Conservation (phyloP, 2,888 invertebrate species). For the Drosophila rubida region DNA sequence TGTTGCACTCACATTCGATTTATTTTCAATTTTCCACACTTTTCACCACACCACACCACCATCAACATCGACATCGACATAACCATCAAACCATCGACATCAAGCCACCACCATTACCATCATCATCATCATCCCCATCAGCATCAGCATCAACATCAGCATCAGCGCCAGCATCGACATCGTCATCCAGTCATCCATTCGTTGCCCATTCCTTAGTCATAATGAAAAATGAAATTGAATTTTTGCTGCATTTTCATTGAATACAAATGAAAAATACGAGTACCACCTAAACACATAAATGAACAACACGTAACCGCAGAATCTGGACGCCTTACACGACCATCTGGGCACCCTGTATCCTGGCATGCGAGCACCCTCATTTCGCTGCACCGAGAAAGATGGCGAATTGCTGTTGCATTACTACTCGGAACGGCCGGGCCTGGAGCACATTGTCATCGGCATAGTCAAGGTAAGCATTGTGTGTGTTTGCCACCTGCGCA, state of each 20-base stretch:
- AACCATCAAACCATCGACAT: slow-evolving; percentile 1
- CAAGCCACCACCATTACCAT: not conserved
- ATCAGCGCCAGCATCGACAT: slow-evolving; percentile 21
- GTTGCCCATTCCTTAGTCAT: slow-evolving; percentile 59
- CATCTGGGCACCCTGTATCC: slow-evolving; percentile 97
- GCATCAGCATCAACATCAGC: slow-evolving; percentile 7
- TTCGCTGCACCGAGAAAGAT: slow-evolving; percentile 97
- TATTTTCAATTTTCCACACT: slow-evolving; percentile 81
- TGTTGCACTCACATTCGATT: slow-evolving; percentile 81
- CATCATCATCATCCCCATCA: slow-evolving; percentile 17
- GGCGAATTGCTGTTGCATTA: slow-evolving; percentile 96
- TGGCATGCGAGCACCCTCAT: slow-evolving; percentile 97
- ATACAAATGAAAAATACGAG: slow-evolving; percentile 36
- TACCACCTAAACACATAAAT: slow-evolving; percentile 23
- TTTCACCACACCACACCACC: slow-evolving; percentile 56
- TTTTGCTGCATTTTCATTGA: slow-evolving; percentile 63
- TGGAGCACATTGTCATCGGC: slow-evolving; percentile 98
- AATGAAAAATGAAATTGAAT: slow-evolving; percentile 82
- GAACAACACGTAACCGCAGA: slow-evolving; percentile 86
- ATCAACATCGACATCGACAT: slow-evolving; percentile 34
- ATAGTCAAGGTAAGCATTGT: slow-evolving; percentile 92
- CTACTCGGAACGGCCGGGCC: slow-evolving; percentile 96
- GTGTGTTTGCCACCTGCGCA: not conserved
- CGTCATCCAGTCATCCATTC: slow-evolving; percentile 41
- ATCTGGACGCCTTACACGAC: slow-evolving; percentile 97